A percentile compares a stretch with the other conserved stretches of the same genome.
phyloP scores from a whole-genome alignment of 1,140 invertebrate species.

The Formica exsecta region DNA sequence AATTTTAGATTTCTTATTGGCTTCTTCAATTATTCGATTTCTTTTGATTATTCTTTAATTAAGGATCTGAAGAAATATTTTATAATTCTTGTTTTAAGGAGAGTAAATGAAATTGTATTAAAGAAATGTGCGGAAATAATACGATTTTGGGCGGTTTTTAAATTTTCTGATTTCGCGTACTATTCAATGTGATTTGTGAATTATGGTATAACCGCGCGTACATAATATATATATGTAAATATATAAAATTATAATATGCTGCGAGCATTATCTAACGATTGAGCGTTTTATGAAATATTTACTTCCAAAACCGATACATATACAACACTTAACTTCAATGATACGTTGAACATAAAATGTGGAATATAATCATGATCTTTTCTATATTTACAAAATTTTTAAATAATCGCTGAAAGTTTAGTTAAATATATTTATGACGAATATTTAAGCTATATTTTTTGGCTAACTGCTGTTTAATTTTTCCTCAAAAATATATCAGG shows the following conservation, averaged over 20 bases:
- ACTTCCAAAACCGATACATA: not conserved
- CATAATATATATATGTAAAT: not conserved
- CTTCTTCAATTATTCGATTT: not conserved
- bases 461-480: not conserved
- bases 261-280: not conserved
- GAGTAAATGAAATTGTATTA: conserved; percentile 6
- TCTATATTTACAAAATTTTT: not conserved
- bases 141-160: too few species aligned
- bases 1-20: too few species aligned
- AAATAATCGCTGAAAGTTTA: not conserved
- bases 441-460: not conserved
- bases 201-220: conserved; percentile 42
- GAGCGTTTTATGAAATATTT: conserved; percentile 22
- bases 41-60: not conserved
- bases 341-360: not conserved
- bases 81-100: conserved; percentile 6
- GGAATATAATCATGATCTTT: not conserved
- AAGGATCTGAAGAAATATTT: not conserved
- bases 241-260: conserved; percentile 27
- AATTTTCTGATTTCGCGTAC: too few species aligned
- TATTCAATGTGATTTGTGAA: conserved; percentile 40
- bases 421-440: not conserved
- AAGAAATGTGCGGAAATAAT: conserved; percentile 20
- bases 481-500: not conserved
- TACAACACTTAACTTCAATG: not conserved